Evolutionary conservation across 2,888 invertebrate genomes (phyloP).

Genomic region (Hydrotaea diabolus): DNA sequence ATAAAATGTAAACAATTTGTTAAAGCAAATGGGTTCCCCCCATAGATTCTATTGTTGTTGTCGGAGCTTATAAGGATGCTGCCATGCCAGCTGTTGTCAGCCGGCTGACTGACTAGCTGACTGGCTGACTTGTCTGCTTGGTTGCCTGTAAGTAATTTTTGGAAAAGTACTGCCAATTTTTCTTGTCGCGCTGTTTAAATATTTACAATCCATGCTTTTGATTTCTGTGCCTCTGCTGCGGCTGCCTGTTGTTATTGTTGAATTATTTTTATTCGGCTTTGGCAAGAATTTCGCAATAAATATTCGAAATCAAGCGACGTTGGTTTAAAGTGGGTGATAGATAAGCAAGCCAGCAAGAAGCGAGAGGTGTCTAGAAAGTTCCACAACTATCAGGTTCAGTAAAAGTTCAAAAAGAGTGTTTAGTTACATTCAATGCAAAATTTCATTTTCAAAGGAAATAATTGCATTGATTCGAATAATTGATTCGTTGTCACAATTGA

Average conservation of each 20-base stretch:
- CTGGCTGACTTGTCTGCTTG: background rate
- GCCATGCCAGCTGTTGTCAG: background rate
- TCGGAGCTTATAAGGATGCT: background rate
- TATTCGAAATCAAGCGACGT: background rate
- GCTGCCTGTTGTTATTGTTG: background rate
- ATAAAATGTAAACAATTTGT: conserved; percentile 45
- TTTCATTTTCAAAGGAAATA: too few species aligned
- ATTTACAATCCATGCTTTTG: background rate
- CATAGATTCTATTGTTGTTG: too few species aligned
- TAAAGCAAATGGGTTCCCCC: background rate
- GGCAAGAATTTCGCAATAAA: background rate
- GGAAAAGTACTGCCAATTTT: background rate
- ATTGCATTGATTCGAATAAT: too few species aligned
- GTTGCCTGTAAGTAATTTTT: background rate
- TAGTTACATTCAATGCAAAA: too few species aligned
- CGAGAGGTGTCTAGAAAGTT: background rate
- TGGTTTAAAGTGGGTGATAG: too few species aligned
- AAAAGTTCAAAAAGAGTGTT: too few species aligned
- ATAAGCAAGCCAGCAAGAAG: background rate
- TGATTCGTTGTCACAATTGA: too few species aligned
- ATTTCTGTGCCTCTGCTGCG: too few species aligned
- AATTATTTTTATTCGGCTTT: background rate
- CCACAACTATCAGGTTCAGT: too few species aligned
- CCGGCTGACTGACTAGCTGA: background rate
- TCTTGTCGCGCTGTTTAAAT: background rate